Evolutionary conservation across 2,888 invertebrate species (phyloP).

Genomic region (Oxycera nigricornis): DNA sequence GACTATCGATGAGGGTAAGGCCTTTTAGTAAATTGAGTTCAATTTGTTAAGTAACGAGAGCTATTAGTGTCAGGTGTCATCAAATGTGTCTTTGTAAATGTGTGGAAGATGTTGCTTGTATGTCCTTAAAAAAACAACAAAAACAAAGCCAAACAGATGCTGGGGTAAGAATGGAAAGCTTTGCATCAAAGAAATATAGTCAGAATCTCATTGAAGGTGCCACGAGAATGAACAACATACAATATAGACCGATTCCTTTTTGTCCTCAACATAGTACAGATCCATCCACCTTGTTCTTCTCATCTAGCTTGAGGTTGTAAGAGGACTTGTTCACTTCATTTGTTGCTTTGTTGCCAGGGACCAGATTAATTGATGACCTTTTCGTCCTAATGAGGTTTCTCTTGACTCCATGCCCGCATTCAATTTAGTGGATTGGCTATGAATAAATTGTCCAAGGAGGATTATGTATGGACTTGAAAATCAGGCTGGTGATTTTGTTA

Average conservation of each 20-base stretch:
- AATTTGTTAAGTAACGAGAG: conserved; percentile 37
- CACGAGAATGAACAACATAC: neutral
- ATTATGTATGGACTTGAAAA: no score
- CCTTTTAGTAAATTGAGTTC: conserved; percentile 29
- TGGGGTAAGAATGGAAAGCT: neutral
- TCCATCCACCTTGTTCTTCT: neutral
- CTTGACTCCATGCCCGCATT: conserved; percentile 16
- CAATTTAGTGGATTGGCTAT: conserved; percentile 11
- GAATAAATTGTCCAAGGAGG: conserved; percentile 7
- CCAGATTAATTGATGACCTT: conserved; percentile 33
- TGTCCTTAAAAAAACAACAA: no score
- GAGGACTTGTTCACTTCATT: conserved; percentile 19
- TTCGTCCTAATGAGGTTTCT: conserved; percentile 28
- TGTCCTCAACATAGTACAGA: neutral
- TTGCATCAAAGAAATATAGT: neutral
- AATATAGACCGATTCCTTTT: neutral
- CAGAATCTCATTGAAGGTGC: neutral
- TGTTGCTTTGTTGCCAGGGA: neutral
- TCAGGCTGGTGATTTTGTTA: no score
- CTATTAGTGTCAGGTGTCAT: conserved; percentile 36
- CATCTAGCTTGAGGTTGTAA: neutral
- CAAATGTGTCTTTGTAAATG: neutral
- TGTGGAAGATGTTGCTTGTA: no score
- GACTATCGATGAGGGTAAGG: neutral
- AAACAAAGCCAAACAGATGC: no score